Conservation (phyloP, 2,113 vertebrate species). For the Rhinichthys klamathensis region DNA sequence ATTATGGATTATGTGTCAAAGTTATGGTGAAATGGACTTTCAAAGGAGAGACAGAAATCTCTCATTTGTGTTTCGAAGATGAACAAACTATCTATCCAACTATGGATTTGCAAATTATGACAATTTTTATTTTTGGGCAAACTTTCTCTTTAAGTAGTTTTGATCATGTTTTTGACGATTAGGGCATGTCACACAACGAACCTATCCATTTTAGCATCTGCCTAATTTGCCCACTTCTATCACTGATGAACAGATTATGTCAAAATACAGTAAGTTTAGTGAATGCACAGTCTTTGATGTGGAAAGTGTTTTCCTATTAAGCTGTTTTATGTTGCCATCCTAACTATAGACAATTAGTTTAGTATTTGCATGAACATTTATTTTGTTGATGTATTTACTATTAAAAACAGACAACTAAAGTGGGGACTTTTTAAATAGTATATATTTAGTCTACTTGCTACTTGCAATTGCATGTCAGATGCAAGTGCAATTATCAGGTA, state of each 20-base stretch:
- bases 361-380: not conserved
- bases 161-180: no score
- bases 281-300: not conserved
- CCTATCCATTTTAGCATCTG: no score
- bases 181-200: no score
- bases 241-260: not conserved
- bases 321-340: not conserved
- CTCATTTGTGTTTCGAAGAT: not conserved
- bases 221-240: no score
- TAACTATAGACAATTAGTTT: not conserved
- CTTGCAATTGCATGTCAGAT: slow-evolving; percentile 1
- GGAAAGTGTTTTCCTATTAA: not conserved
- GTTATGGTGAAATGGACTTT: not conserved
- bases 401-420: not conserved
- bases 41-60: not conserved
- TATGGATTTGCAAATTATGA: no score
- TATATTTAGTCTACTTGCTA: not conserved
- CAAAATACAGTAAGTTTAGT: not conserved
- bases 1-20: not conserved
- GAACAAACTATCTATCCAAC: no score
- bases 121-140: no score
- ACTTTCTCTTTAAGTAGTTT: no score
- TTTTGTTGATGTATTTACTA: not conserved
- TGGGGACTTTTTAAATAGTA: not conserved
- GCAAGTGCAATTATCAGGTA: not conserved